A percentile compares a stretch with the other conserved stretches of the same genome.
Conservation (phyloP, 2,888 invertebrate genomes). For the Sphinx pinastri region DNA sequence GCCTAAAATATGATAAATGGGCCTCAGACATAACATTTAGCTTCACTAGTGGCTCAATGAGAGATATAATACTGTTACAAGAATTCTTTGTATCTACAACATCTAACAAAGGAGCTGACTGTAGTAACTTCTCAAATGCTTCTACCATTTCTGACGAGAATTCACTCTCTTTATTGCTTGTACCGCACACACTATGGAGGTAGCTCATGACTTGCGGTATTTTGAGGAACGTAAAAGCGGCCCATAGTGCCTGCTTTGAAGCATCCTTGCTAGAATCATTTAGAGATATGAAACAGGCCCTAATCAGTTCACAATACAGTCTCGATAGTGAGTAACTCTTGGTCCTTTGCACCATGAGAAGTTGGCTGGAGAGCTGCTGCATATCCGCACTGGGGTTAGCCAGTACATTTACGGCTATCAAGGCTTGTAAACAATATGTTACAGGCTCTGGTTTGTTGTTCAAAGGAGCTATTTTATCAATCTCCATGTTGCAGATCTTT, state of each 20-base stretch:
- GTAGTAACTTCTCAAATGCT: constrained; percentile 93
- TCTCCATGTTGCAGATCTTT: constrained; percentile 85
- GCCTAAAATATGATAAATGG: constrained; percentile 88
- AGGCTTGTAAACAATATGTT: constrained; percentile 90
- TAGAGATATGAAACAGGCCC: constrained; percentile 95
- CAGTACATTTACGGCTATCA: constrained; percentile 93
- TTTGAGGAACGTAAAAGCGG: constrained; percentile 96
- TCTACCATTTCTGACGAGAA: constrained; percentile 90
- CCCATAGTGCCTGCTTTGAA: constrained; percentile 95
- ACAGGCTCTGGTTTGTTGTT: constrained; percentile 85
- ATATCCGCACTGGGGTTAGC: constrained; percentile 94
- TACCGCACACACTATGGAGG: constrained; percentile 84
- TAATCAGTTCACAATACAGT: constrained; percentile 94
- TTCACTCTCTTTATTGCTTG: constrained; percentile 84
- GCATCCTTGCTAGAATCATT: constrained; percentile 92
- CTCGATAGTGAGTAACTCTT: constrained; percentile 92
- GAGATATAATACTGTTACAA: constrained; percentile 93
- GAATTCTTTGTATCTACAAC: constrained; percentile 95
- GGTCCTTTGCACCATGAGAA: constrained; percentile 92
- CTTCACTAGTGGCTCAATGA: constrained; percentile 92
- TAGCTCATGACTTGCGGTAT: constrained; percentile 92
- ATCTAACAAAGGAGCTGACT: constrained; percentile 93
- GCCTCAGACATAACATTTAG: constrained; percentile 91
- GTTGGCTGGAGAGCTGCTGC: constrained; percentile 90
- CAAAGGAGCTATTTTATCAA: constrained; percentile 84